A percentile compares a stretch with the other conserved stretches of the same genome.
Conservation (phyloP, 2,113 vertebrate species). For the Cinclus cinclus region DNA sequence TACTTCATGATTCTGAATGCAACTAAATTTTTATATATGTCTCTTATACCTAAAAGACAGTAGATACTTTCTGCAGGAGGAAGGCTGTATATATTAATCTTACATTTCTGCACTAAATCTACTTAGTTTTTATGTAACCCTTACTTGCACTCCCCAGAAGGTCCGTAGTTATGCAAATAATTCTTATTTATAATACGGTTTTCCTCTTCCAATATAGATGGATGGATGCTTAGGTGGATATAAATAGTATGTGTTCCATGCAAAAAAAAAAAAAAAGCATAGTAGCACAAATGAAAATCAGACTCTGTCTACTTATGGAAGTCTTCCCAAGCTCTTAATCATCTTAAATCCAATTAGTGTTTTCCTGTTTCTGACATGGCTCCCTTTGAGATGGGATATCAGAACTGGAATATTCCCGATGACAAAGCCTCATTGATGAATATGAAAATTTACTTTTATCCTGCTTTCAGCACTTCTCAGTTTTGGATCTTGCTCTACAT, state of each 20-base stretch:
- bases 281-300: conserved; percentile 26
- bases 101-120: not conserved
- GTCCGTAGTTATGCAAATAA: not conserved
- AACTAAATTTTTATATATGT: not conserved
- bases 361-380: conserved; percentile 49
- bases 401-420: not conserved
- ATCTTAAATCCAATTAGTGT: conserved; percentile 55
- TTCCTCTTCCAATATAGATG: not conserved
- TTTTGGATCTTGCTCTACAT: not conserved
- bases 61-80: not conserved
- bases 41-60: not conserved
- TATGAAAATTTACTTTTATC: conserved; percentile 10
- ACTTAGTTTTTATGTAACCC: not conserved
- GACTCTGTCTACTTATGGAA: conserved; percentile 27
- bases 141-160: conserved; percentile 7
- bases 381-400: conserved; percentile 25
- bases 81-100: not conserved
- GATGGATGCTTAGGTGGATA: conserved; percentile 17
- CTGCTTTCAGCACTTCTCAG: not conserved
- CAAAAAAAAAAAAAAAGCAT: not conserved
- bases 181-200: not conserved
- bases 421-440: not conserved
- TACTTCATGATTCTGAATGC: not conserved
- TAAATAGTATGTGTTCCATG: conserved; percentile 23
- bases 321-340: conserved; percentile 53